These are phyloP conservation scores for Stenotaenia linearis DNA, from an alignment of 2,888 invertebrate genomes.

Conservation along the genomic window DNA sequence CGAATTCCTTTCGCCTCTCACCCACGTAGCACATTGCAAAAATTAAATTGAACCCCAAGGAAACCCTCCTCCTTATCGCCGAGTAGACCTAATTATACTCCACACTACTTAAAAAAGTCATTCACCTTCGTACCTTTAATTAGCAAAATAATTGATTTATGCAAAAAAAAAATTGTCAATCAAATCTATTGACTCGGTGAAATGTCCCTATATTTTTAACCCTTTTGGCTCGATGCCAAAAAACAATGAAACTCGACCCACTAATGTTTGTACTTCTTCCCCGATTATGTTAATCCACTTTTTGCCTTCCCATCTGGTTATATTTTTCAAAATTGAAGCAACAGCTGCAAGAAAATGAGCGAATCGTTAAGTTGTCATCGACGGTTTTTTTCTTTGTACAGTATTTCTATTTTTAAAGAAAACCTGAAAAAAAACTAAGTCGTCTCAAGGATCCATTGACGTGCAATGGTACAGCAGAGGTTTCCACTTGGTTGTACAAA, in stretches of 20 bases:
- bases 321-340: background rate
- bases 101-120: background rate
- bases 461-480: background rate
- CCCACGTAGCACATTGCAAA: background rate
- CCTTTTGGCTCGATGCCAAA: background rate
- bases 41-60: background rate
- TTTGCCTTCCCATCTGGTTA: background rate
- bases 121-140: background rate
- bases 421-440: background rate
- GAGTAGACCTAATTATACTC: background rate
- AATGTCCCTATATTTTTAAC: background rate
- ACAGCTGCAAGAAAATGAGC: background rate
- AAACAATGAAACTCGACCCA: background rate
- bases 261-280: background rate
- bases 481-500: background rate
- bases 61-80: background rate
- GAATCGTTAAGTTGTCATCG: constrained; percentile 1
- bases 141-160: background rate
- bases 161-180: background rate
- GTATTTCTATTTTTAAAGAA: background rate
- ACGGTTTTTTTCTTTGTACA: background rate
- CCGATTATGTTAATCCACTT: background rate
- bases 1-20: background rate
- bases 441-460: background rate
- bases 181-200: background rate